Evolutionary conservation across 2,888 invertebrate genomes (phyloP).

Genomic region (Drosophila birchii): DNA sequence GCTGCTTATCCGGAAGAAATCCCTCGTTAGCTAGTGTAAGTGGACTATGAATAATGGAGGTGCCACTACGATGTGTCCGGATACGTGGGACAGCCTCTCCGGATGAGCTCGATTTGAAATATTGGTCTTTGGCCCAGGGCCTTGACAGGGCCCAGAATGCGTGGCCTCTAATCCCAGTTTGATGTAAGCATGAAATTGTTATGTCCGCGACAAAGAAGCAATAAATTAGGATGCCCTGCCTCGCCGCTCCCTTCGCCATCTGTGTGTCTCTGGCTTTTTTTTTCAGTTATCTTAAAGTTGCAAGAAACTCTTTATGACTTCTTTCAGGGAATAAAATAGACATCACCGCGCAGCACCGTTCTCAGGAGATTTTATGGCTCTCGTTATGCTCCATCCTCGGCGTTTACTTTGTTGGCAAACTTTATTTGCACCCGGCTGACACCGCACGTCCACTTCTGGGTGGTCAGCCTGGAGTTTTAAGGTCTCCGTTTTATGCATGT

Average conservation of each 20-base stretch:
- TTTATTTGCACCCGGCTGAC: slow-evolving; percentile 63
- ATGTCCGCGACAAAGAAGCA: slow-evolving; percentile 31
- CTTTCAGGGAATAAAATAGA: slow-evolving; percentile 21
- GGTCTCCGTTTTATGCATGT: slow-evolving; percentile 57
- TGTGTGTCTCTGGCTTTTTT: not conserved
- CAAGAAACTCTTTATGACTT: slow-evolving; percentile 23
- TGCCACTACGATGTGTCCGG: slow-evolving; percentile 43
- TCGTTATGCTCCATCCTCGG: slow-evolving; percentile 47
- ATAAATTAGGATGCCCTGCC: slow-evolving; percentile 20
- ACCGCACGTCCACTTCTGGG: slow-evolving; percentile 62
- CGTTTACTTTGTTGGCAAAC: slow-evolving; percentile 59
- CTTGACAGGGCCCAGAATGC: slow-evolving; percentile 8
- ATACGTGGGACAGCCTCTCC: slow-evolving; percentile 15
- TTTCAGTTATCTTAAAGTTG: slow-evolving; percentile 24
- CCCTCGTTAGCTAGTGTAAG: slow-evolving; percentile 9
- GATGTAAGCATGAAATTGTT: slow-evolving; percentile 40
- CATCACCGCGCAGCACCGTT: slow-evolving; percentile 31
- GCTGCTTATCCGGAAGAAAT: not conserved
- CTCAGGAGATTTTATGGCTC: slow-evolving; percentile 57
- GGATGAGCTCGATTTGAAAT: slow-evolving; percentile 30
- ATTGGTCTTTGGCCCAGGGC: slow-evolving; percentile 12
- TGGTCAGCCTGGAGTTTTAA: slow-evolving; percentile 60
- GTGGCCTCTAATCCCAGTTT: slow-evolving; percentile 17
- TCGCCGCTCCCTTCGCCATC: not conserved
- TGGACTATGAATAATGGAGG: slow-evolving; percentile 60